Base-by-base conservation (phyloP, 2,113 vertebrate species). In the Thunnus maccoyii region DNA sequence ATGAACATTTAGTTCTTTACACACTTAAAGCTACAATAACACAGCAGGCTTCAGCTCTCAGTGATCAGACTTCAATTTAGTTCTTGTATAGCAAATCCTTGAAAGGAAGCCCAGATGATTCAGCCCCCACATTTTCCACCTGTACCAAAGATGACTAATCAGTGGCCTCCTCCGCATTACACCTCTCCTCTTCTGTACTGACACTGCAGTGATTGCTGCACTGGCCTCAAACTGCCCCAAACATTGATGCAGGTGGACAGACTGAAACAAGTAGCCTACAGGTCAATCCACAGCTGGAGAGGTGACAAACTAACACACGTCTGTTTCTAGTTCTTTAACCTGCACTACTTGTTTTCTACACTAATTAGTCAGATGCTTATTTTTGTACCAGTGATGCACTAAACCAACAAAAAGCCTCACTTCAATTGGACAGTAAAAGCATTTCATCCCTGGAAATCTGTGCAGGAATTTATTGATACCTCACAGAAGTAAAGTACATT, bases 121-220 rank as follows among this genome's bases (percentile, higher is more conserved):
- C 86, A 80, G 64, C 86, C 81, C 27, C 70, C 87, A 60, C 87
- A 65, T 69, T 79, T 85, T 87, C 84, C 88, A 91, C 89, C 88
- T 86, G 86, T 46, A 76, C 54, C 80, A 79, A 18, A 20, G 86
- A 92, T 92, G 90, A 90, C 76, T 91, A 84, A 91, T 73, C 56
- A 1, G 51, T 15, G 18, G 65, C 87, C 86, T 78, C 90, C 89
- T 91, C 78, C 74, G 46, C 87, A 82, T 20, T 67, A 65, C 57
- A 73, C 56, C 72, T 74, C 68, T 54, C 64, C 79, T 80, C 69
- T 81, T 55, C 20, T 32, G 50, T 30, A 30, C 72, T 0, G 61
- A 68, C 71, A 12, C 61, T 48, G 61, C 75, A 50, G 80, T 47
- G 15, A 15, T 64, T 20, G 62, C 50, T 17, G 74, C 13, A 3